Evolutionary conservation across 2,888 invertebrate species (phyloP).

Genomic region (Stictocephala bisonia): DNA sequence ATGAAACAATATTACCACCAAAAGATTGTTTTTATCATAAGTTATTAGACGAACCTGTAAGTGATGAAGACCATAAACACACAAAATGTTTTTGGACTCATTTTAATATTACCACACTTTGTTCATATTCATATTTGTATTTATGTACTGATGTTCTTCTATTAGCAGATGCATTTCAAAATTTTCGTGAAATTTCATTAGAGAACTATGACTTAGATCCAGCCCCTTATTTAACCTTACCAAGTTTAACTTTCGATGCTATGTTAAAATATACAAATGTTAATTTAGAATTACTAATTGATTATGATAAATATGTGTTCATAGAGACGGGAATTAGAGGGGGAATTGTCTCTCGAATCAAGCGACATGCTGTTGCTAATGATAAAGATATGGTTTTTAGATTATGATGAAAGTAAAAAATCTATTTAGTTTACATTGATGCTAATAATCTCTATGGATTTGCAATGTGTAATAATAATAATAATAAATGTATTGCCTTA

Average conservation of each 20-base stretch:
- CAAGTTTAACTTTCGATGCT: constrained; percentile 62
- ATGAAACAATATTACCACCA: constrained; percentile 54
- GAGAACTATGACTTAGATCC: constrained; percentile 60
- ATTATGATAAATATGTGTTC: constrained; percentile 56
- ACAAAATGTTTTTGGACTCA: constrained; percentile 57
- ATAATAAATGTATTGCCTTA: too few species aligned
- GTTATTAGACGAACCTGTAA: constrained; percentile 45
- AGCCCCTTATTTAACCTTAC: constrained; percentile 61
- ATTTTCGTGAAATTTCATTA: constrained; percentile 58
- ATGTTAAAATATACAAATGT: constrained; percentile 62
- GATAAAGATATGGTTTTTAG: constrained; percentile 56
- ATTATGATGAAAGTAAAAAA: constrained; percentile 56
- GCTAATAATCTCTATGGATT: constrained; percentile 62
- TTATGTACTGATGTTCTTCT: constrained; percentile 60
- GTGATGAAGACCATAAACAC: constrained; percentile 56
- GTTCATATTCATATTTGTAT: constrained; percentile 60
- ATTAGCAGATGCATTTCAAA: constrained; percentile 61
- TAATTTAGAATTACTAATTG: constrained; percentile 60
- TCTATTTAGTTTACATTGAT: constrained; percentile 61
- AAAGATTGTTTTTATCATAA: constrained; percentile 56
- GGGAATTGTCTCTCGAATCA: constrained; percentile 56
- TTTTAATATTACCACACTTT: constrained; percentile 57
- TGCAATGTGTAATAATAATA: constrained; percentile 62
- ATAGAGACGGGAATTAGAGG: constrained; percentile 57
- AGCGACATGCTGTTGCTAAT: constrained; percentile 59